A percentile compares a stretch with the other conserved stretches of the same genome.
phyloP scores from a whole-genome alignment of 2,888 invertebrate genomes.

The Eupithecia tripunctaria region DNA sequence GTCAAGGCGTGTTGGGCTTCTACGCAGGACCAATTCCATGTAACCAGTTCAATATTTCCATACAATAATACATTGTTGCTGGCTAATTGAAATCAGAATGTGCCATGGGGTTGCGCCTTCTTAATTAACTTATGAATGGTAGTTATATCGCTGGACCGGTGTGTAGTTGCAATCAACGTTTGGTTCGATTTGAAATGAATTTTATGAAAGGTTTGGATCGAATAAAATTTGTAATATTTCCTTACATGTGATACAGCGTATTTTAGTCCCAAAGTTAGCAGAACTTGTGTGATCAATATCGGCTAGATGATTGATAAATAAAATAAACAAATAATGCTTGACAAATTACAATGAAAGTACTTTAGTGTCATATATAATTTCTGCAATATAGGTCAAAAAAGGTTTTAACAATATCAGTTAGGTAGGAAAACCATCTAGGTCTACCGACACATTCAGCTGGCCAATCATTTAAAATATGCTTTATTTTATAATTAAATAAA shows the following conservation, averaged over 20 bases:
- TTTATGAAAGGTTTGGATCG: background rate
- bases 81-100: conserved; percentile 71
- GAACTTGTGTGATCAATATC: background rate
- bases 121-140: conserved; percentile 46
- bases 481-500: background rate
- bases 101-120: conserved; percentile 45
- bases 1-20: conserved; percentile 64
- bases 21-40: conserved; percentile 63
- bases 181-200: background rate
- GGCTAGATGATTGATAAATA: background rate
- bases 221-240: background rate
- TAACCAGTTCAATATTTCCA: conserved; percentile 77
- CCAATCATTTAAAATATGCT: background rate
- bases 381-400: background rate
- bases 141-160: conserved; percentile 29
- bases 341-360: background rate
- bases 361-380: background rate
- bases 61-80: conserved; percentile 79
- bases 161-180: background rate
- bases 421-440: background rate
- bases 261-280: background rate
- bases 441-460: background rate
- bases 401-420: background rate
- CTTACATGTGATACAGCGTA: background rate
- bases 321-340: background rate